Conservation (phyloP, 2,113 vertebrate genomes). For the Tenrec ecaudatus region DNA sequence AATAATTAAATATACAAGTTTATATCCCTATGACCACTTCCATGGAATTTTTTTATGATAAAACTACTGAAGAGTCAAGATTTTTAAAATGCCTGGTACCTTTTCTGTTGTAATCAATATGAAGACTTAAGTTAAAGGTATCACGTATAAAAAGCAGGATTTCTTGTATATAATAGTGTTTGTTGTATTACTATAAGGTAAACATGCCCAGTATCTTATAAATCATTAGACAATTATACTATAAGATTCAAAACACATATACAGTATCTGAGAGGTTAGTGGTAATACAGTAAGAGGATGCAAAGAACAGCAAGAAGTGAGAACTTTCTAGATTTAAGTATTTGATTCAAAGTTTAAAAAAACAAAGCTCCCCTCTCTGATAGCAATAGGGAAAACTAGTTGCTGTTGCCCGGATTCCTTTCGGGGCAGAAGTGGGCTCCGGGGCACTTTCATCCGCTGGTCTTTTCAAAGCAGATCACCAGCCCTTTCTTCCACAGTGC, state of each 20-base stretch:
- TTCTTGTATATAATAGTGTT: background rate
- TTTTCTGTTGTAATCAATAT: background rate
- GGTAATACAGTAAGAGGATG: background rate
- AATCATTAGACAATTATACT: background rate
- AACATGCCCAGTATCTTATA: background rate
- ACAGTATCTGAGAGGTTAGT: background rate
- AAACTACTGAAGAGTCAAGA: background rate
- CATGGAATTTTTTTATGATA: background rate
- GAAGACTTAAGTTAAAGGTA: background rate
- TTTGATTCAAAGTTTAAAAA: background rate
- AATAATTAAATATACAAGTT: background rate
- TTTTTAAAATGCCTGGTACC: background rate
- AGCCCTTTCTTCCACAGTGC: background rate
- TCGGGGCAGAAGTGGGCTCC: background rate
- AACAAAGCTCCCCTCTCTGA: background rate
- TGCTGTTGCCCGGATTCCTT: background rate
- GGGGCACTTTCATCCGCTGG: background rate
- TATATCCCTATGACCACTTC: background rate
- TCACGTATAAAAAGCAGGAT: background rate
- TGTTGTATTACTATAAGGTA: background rate
- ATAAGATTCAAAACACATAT: constrained; percentile 3
- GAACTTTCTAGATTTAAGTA: background rate
- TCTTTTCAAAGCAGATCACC: background rate
- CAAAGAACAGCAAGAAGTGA: background rate
- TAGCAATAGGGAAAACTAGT: background rate